Evolutionary conservation across 2,797 vertebrate genomes (phyloP), one percentile per base, ranked within the genome.

Genomic region (Mionectes olivaceus): DNA sequence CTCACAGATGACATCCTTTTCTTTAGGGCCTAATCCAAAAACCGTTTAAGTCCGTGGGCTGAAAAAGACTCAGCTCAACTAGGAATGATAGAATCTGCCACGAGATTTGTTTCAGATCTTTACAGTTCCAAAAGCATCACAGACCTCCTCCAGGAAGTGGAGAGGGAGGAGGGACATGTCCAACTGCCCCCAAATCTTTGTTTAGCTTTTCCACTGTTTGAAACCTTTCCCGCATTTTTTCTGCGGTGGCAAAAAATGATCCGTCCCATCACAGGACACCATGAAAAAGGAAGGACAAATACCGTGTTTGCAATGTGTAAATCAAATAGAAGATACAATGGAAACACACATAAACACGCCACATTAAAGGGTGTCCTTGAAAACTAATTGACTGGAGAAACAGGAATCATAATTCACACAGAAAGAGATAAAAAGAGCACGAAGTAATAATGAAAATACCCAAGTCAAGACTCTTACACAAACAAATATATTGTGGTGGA

Each of bases 1-100:
- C 96, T 86, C 67, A 70, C 59, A 93, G 87, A 91, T 86, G 89
- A 92, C 92, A 93, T 88, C 92, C 82, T 91, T 92, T 94, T 95
- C 91, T 94, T 95, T 67, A 93, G 91, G 87, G 89, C 70, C 92
- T 95, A 95, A 96, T 96, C 92, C 87, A 90, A 97, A 95, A 93
- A 23, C 50, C 70, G 2, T 89, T 95, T 89, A 86, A 94, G 89
- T 88, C 82, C 95, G 84, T 81, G 76, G 76, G 63, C 84, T 87
- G 92, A 95, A 96, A 96, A 94, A 86, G 79, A 92, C 73, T 93
- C 91, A 81, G 73, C 84, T 95, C 79, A 84, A 86, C 69, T 56
- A 47, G 7, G 85, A 96, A 74, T 50, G 91, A 96, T 90, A 92
- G 44, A 56, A 94, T 94, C 89, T 93, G 83, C 87, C 82, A 14